Percentiles rank a stretch among this genome's conserved stretches.
Conservation (phyloP, 2,113 vertebrate genomes). For the Neolamprologus variostigma region DNA sequence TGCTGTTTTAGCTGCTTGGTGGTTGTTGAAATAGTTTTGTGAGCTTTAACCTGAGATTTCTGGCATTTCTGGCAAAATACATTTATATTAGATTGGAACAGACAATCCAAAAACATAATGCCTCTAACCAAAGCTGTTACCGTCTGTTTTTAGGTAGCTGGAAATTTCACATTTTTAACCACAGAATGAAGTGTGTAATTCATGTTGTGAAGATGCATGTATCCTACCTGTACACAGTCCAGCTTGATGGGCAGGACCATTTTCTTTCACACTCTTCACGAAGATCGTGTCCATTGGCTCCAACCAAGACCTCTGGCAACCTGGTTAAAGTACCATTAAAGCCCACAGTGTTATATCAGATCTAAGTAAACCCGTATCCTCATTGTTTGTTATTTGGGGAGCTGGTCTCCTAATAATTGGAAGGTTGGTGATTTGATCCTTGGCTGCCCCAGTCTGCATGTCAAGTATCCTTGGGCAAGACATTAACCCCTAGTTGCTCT, state of each 20-base stretch:
- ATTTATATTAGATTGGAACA: neutral
- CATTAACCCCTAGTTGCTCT: neutral
- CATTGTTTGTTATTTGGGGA: neutral
- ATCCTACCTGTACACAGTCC: conserved; percentile 84
- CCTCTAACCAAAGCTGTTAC: neutral
- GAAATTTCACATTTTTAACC: neutral
- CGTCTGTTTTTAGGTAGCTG: neutral
- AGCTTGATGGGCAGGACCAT: conserved; percentile 83
- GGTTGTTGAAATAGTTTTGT: neutral
- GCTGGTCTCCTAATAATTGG: neutral
- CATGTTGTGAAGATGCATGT: neutral
- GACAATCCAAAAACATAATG: neutral
- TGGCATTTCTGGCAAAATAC: neutral
- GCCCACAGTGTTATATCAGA: neutral
- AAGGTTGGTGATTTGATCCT: neutral
- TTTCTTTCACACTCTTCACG: conserved; percentile 90
- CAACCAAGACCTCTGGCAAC: conserved; percentile 56
- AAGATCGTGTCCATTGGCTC: conserved; percentile 99
- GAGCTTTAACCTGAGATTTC: neutral
- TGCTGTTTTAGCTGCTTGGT: neutral
- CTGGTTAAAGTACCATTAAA: conserved; percentile 36
- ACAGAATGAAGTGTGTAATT: neutral
- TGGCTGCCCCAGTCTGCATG: neutral
- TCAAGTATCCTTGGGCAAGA: neutral
- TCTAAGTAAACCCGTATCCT: neutral